Evolutionary conservation across 2,888 invertebrate species (phyloP), one percentile per base, ranked within the genome.

Genomic region (Neria commutata): DNA sequence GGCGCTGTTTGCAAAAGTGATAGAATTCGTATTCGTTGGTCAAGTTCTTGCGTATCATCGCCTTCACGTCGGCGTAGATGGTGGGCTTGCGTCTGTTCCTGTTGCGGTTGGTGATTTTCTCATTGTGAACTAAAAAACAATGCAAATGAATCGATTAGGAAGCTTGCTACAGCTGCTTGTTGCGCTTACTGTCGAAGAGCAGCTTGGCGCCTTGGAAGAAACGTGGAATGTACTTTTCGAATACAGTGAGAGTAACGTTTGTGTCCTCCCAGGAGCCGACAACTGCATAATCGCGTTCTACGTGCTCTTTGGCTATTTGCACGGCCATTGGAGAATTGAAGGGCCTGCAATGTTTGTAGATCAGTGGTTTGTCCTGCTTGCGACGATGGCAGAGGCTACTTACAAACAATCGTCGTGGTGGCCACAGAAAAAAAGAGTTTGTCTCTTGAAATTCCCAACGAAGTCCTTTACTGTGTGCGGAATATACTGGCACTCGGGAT

Each of bases 21-120:
- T 94, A 94, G 79, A 94, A 93, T 73, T 94, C 94, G 11, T 94
- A 91, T 82, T 94, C 94, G 52, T 90, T 84, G 0, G 93, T 93
- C 78, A 94, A 92, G 81, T 94, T 94, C 45, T 85, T 86, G 64
- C 92, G 85, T 4, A 94, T 90, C 55, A 93, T 87, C 25, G 91
- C 68, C 63, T 71, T 75, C 53, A 77, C 76, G 56, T 75, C 74
- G 0, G 65, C 68, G 50, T 76, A 71, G 33, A 75, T 67, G 42
- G 56, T 67, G 0, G 93, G 93, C 75, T 94, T 94, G 83, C 92
- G 92, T 26, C 88, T 86, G 79, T 94, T 94, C 65, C 88, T 87
- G 81, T 94, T 93, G 78, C 89, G 90, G 60, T 77, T 77, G 11
- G 67, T 69, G 23, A 74, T 66, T 60, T 62, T 61, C 45, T 60